phyloP scores from a whole-genome alignment of 2,113 vertebrate species.

The Pomatorhinus ruficollis region DNA sequence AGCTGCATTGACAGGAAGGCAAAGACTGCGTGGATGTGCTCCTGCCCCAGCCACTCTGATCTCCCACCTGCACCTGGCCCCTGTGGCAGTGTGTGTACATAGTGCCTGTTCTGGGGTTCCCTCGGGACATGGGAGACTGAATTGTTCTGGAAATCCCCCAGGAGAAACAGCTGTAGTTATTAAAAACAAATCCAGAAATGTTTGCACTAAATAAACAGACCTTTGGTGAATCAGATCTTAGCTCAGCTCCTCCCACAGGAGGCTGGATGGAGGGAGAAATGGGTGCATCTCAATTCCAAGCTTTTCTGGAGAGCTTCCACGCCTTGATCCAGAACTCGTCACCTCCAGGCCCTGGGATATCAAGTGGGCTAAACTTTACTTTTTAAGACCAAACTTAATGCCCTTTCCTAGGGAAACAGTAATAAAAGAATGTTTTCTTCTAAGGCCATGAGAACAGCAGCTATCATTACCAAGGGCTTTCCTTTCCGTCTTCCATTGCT shows the following conservation, averaged over 20 bases:
- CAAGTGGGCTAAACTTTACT: not conserved
- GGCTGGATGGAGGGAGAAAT: not conserved
- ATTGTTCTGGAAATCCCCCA: not conserved
- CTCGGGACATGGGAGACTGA: rapidly evolving
- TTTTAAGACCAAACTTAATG: not conserved
- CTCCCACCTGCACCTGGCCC: not conserved
- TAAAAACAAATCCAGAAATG: not conserved
- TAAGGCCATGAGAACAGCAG: not conserved
- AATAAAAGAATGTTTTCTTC: not conserved
- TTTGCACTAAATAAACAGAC: not conserved
- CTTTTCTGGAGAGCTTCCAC: not conserved
- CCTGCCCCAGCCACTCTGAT: not conserved
- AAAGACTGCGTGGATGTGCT: not conserved
- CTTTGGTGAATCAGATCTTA: not conserved
- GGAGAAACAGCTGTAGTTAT: not conserved
- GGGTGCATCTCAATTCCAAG: not conserved
- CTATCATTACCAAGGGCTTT: not conserved
- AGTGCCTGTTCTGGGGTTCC: not conserved
- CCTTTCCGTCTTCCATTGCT: not conserved
- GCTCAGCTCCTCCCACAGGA: not conserved
- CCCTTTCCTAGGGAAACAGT: not conserved
- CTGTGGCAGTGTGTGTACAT: not conserved
- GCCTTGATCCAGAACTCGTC: not conserved
- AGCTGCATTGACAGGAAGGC: not conserved
- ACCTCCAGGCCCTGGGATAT: not conserved